Evolutionary conservation across 2,888 invertebrate genomes (phyloP), one percentile per base, ranked within the genome.

Genomic region (Rotaria sp.): DNA sequence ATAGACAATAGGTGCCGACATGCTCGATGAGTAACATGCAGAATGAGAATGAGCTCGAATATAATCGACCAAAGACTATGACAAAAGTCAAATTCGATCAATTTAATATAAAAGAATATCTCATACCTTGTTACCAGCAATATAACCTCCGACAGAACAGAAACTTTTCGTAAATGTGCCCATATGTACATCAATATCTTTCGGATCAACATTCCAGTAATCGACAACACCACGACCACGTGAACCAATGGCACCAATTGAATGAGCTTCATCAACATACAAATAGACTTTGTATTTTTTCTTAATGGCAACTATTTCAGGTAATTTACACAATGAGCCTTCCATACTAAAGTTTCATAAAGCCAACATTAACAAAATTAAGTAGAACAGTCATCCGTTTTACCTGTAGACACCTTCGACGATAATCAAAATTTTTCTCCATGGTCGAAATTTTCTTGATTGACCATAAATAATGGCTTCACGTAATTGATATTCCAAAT

Each of bases 121-220:
- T 26, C 45, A 92, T 88, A 95, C 95, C 93, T 94, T 94, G 41
- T 94, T 93, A 87, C 97, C 97, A 15, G 96, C 97, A 88, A 98
- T 95, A 91, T 98, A 98, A 21, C 98, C 98, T 84, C 98, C 98
- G 87, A 96, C 95, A 85, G 96, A 95, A 86, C 96, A 97, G 92
- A 98, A 99, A 91, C 97, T 97, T 93, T 99, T 99, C 4, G 98
- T 98, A 91, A 96, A 97, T 45, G 98, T 99, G 88, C 98, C 98
- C 98, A 99, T 99, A 88, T 97, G 93, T 89, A 93, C 89, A 88
- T 99, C 98, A 35, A 99, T 93, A 89, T 97, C 95, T 10, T 91
- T 92, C 0, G 97, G 94, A 92, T 94, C 93, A 88, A 95, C 94
- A 75, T 94, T 94, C 90, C 94, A 95, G 92, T 95, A 95, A 91